Percentiles rank a stretch among this genome's conserved stretches.
Conservation (phyloP, 2,113 vertebrate species). For the Serilophus lunatus region DNA sequence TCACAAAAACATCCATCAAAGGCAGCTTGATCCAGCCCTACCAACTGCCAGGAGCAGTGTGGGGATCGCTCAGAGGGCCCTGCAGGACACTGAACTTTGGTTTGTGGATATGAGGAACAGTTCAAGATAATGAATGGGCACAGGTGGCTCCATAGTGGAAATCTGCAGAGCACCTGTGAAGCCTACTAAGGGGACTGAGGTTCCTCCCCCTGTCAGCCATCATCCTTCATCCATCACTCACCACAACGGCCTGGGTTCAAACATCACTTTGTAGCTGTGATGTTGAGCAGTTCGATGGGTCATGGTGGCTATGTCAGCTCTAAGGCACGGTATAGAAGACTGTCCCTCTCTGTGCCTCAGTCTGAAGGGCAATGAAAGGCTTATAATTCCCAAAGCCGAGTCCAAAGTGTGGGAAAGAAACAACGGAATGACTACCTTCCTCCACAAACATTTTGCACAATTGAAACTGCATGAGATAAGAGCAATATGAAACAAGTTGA, state of each 20-base stretch:
- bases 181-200: background rate
- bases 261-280: background rate
- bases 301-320: background rate
- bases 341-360: background rate
- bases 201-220: background rate
- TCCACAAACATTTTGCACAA: background rate
- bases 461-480: background rate
- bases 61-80: background rate
- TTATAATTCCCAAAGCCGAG: background rate
- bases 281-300: background rate
- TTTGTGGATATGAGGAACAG: background rate
- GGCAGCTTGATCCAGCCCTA: background rate
- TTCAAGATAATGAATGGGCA: background rate
- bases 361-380: background rate
- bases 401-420: background rate
- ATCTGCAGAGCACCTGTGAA: background rate
- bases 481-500: background rate
- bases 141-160: background rate
- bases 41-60: background rate
- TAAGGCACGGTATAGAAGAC: background rate
- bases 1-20: background rate
- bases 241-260: background rate
- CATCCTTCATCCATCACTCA: background rate
- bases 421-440: background rate
- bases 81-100: background rate